Evolutionary conservation across 2,113 vertebrate species (phyloP).

Genomic region (Rhizomys pruinosus): DNA sequence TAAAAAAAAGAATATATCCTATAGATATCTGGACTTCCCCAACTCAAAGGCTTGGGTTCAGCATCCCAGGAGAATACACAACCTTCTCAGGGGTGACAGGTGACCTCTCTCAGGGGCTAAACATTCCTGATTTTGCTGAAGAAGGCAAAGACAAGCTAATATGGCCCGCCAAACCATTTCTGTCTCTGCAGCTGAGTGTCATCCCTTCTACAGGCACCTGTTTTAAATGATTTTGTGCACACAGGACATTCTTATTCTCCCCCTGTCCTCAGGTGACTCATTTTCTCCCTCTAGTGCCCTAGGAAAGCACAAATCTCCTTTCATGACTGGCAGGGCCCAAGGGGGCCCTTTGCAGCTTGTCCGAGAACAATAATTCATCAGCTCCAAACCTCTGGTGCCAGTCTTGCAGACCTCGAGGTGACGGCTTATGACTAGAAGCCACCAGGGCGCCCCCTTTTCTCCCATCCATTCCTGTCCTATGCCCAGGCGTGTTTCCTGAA

Average conservation of each 20-base stretch:
- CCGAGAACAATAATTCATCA: slow-evolving; percentile 68
- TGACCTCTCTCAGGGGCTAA: neutral
- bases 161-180: neutral
- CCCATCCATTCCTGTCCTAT: slow-evolving; percentile 81
- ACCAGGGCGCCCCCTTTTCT: slow-evolving; percentile 19
- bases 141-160: neutral
- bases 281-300: slow-evolving; percentile 2
- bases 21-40: neutral
- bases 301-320: slow-evolving; percentile 59
- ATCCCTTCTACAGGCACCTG: neutral
- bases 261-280: slow-evolving; percentile 22
- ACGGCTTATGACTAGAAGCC: slow-evolving; percentile 78
- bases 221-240: neutral
- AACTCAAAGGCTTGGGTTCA: neutral
- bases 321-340: neutral
- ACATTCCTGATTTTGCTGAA: slow-evolving; percentile 27
- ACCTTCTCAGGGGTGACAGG: slow-evolving; percentile 1
- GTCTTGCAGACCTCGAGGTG: slow-evolving; percentile 74
- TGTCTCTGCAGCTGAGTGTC: slow-evolving; percentile 13
- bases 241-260: slow-evolving; percentile 51
- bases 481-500: slow-evolving; percentile 66
- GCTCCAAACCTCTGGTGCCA: slow-evolving; percentile 7
- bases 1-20: too few species aligned
- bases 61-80: neutral
- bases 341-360: slow-evolving; percentile 63